phyloP scores from a whole-genome alignment of 2,113 vertebrate genomes.

The Ceuthmochares aereus region DNA sequence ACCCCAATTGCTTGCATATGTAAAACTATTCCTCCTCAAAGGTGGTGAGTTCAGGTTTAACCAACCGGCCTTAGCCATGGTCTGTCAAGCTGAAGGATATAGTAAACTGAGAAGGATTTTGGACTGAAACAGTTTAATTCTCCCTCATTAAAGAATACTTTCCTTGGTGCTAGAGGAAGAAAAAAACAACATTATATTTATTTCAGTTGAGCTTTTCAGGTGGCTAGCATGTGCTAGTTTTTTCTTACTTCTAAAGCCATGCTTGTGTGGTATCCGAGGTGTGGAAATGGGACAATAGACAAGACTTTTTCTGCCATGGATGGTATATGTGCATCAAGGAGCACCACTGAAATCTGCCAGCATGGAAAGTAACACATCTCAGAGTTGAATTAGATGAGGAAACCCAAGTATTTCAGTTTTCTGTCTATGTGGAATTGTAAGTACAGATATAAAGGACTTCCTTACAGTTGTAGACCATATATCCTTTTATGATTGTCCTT shows the following conservation, averaged over 20 bases:
- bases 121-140: neutral
- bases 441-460: neutral
- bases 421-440: neutral
- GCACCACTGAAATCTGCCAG: neutral
- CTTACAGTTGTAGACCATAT: neutral
- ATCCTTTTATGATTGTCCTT: neutral
- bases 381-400: neutral
- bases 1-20: accelerated
- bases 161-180: neutral
- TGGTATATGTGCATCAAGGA: neutral
- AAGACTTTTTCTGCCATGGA: neutral
- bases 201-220: neutral
- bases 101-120: neutral
- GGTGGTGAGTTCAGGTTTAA: neutral
- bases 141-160: neutral
- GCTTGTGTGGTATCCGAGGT: accelerated
- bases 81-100: neutral
- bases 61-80: accelerated
- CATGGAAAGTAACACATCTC: neutral
- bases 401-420: neutral
- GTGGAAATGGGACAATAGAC: neutral
- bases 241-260: neutral
- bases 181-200: neutral
- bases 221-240: neutral
- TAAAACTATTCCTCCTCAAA: neutral